Base-by-base conservation (phyloP, 2,113 vertebrate genomes). In the Fukomys damarensis region DNA sequence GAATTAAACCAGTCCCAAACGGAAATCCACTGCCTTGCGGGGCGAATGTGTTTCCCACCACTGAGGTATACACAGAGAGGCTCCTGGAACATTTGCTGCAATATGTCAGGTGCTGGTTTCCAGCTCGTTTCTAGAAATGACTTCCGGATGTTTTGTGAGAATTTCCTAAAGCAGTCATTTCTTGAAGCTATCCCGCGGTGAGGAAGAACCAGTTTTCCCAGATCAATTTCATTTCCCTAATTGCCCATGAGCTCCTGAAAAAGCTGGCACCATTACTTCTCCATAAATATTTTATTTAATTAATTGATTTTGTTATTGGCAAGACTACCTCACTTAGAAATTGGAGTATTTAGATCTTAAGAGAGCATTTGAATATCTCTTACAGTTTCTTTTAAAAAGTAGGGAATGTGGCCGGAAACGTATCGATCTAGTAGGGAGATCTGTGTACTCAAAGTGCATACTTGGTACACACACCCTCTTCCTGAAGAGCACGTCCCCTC, bases 241-340 rank as follows among this genome's bases (percentile, higher is more conserved):
- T 76, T 96, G 41, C 63, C 9, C 65, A 17, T 61, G 16, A 85
- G 65, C 30, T 89, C 13, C 43, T 68, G 3, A 56, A 89, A 77
- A 89, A 77, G 32, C 20, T 82, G 74, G 24, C n/a, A 70, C 32
- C 24, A 22, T 90, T 46, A 72, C 35, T 93, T 93, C 14, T 86
- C 65, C 86, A 92, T 89, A 82, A 86, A 85, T 66, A 65, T 52
- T 77, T 84, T 77, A 93, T 77, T 63, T 93, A 72, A 80, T 91
- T 49, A 95, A 68, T 95, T 54, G 24, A 59, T 93, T 84, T 84
- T 89, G 46, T 86, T 61, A 63, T 76, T 92, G 77, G 22, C 32
- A 95, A 46, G 22, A 13, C 20, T 82, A 77, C 43, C 30, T 95
- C 28, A 72, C 24, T 54, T 86, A 49, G 49, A 91, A 93, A 74